phyloP scores from a whole-genome alignment of 1,140 invertebrate species.

The Teleogryllus occipitalis region DNA sequence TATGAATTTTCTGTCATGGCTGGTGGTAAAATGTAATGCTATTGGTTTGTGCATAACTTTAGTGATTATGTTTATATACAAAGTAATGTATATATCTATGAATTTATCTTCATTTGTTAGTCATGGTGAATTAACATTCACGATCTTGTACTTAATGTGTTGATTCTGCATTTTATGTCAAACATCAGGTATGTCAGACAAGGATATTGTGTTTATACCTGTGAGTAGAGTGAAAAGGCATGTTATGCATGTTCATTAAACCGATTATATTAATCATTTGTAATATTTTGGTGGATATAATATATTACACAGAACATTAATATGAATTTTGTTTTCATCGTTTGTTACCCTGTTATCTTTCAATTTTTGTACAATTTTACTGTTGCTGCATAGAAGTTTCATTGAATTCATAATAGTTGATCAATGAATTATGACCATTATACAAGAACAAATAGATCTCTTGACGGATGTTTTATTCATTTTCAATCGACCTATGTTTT shows the following conservation, averaged over 20 bases:
- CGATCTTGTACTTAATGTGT: background rate
- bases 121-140: background rate
- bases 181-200: background rate
- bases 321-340: background rate
- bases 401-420: too few species aligned
- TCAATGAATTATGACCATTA: too few species aligned
- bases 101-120: background rate
- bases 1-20: too few species aligned
- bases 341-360: too few species aligned
- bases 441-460: too few species aligned
- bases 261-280: slow-evolving; percentile 1
- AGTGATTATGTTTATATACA: too few species aligned
- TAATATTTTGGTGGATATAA: slow-evolving; percentile 6
- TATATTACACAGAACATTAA: background rate
- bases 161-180: background rate
- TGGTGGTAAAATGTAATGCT: too few species aligned
- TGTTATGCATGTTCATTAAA: background rate
- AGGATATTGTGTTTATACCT: background rate
- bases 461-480: too few species aligned
- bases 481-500: too few species aligned
- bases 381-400: too few species aligned
- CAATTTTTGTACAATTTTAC: too few species aligned
- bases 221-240: background rate
- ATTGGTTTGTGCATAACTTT: too few species aligned
- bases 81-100: background rate